A percentile compares a stretch with the other conserved stretches of the same genome.
Conservation (phyloP, 2,797 vertebrate genomes). For the Poecile montanus region DNA sequence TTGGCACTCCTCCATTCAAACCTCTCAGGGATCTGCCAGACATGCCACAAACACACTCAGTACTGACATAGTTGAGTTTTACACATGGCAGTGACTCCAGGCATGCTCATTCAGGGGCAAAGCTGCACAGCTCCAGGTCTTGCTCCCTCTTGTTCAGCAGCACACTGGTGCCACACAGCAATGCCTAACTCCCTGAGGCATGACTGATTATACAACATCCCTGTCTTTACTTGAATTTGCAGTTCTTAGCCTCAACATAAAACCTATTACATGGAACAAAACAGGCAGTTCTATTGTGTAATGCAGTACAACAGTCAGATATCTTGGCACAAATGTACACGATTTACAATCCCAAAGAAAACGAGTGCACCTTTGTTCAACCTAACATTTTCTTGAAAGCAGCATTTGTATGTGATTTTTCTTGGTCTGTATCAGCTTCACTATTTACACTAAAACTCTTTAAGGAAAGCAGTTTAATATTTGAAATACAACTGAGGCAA, state of each 20-base stretch:
- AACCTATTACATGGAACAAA: conserved; percentile 9
- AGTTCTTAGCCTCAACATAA: background rate
- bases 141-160: background rate
- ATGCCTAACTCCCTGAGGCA: background rate
- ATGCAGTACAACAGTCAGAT: background rate
- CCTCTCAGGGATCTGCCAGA: background rate
- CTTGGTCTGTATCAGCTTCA: background rate
- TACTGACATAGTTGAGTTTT: background rate
- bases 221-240: background rate
- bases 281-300: background rate
- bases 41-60: background rate
- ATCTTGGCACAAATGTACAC: background rate
- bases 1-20: background rate
- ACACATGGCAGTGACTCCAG: background rate
- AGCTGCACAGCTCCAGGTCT: background rate
- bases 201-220: background rate
- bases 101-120: background rate
- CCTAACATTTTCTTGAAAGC: conserved; percentile 6
- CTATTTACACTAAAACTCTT: conserved; percentile 3
- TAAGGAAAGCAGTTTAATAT: background rate
- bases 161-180: background rate
- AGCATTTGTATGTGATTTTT: background rate
- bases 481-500: background rate
- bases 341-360: background rate
- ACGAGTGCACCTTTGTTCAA: background rate